These are phyloP conservation scores for Nomada flava DNA, from an alignment of 2,888 invertebrate species.

Conservation along the genomic window DNA sequence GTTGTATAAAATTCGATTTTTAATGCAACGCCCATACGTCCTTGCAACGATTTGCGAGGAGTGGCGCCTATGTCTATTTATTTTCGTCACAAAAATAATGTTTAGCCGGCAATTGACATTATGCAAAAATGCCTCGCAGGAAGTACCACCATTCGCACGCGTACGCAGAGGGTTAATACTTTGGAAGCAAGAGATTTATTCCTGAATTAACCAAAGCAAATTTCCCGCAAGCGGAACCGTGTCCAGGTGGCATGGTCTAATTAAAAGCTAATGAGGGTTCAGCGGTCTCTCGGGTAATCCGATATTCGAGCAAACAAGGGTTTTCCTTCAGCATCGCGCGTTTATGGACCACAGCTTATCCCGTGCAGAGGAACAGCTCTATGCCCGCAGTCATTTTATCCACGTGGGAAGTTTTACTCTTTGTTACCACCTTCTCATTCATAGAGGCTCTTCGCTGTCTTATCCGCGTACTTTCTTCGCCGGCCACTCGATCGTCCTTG, in stretches of 20 bases:
- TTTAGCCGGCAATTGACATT: too few relatives aligned
- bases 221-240: neutral
- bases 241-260: conserved; percentile 66
- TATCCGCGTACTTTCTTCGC: conserved; percentile 34
- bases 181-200: neutral
- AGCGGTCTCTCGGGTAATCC: conserved; percentile 66
- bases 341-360: conserved; percentile 67
- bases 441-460: conserved; percentile 51
- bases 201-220: conserved; percentile 17
- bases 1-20: neutral
- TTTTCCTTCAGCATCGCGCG: conserved; percentile 69
- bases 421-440: conserved; percentile 59
- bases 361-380: conserved; percentile 53
- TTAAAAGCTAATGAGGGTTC: conserved; percentile 73
- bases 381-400: conserved; percentile 82
- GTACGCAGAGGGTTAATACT: neutral
- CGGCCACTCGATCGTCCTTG: conserved; percentile 44
- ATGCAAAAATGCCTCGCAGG: too few relatives aligned
- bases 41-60: too few relatives aligned
- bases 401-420: conserved; percentile 81
- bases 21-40: neutral
- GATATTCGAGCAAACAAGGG: conserved; percentile 74
- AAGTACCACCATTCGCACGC: too few relatives aligned
- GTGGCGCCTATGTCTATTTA: too few relatives aligned
- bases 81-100: too few relatives aligned